Evolutionary conservation across 1,140 invertebrate genomes (phyloP).

Genomic region (Spodoptera frugiperda): DNA sequence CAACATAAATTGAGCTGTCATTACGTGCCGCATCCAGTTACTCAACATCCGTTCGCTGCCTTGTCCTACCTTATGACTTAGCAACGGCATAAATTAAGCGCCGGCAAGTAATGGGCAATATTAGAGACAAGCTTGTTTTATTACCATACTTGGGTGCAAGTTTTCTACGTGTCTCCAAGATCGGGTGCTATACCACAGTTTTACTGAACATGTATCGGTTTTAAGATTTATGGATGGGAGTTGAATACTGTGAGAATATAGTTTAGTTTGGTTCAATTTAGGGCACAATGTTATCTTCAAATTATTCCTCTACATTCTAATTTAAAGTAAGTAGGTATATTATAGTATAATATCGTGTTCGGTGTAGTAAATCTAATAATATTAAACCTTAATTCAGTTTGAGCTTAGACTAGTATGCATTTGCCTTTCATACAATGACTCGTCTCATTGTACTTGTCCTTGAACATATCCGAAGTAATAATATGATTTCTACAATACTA

Average conservation of each 20-base stretch:
- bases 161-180: constrained; percentile 57
- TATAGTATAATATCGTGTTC: no score
- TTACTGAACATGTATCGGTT: constrained; percentile 42
- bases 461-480: no score
- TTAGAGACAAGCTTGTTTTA: constrained; percentile 79
- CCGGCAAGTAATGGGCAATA: constrained; percentile 77
- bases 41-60: constrained; percentile 58
- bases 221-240: constrained; percentile 15
- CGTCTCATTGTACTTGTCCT: no score
- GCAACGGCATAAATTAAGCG: constrained; percentile 79
- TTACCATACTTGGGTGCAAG: constrained; percentile 70
- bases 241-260: constrained; percentile 5
- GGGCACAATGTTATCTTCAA: no score
- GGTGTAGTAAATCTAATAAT: no score
- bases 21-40: constrained; percentile 53
- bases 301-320: no score
- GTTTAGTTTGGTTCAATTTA: background rate
- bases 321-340: no score
- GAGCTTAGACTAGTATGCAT: no score
- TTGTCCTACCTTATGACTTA: constrained; percentile 76
- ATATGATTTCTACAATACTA: no score
- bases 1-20: constrained; percentile 9
- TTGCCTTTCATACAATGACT: no score
- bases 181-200: constrained; percentile 36
- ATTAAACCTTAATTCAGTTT: no score